These are phyloP conservation scores for Phyllostomus hastatus DNA, from an alignment of 2,113 vertebrate genomes.

Conservation along the genomic window DNA sequence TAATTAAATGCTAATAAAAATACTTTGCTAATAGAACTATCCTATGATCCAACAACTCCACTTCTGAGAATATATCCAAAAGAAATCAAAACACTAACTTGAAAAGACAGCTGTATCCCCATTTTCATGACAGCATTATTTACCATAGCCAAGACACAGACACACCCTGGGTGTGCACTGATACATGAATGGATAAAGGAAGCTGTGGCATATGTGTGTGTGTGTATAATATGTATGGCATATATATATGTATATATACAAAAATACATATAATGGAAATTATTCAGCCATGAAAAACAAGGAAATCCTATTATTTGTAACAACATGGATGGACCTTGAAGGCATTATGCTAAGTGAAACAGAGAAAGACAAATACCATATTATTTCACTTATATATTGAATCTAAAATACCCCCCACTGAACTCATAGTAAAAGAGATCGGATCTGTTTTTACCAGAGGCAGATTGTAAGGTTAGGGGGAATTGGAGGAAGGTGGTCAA, in stretches of 20 bases:
- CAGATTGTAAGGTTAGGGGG: not conserved
- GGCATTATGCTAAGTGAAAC: not conserved
- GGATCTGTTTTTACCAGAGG: not conserved
- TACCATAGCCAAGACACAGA: not conserved
- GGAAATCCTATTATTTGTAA: not conserved
- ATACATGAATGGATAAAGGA: not conserved
- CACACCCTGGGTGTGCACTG: not conserved
- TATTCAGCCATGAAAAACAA: not conserved
- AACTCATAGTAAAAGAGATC: not conserved
- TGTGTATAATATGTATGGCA: not conserved
- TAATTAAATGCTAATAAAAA: constrained; percentile 31
- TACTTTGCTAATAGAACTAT: not conserved
- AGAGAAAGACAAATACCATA: not conserved
- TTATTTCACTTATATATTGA: not conserved
- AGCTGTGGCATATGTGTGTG: not conserved
- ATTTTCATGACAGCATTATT: not conserved
- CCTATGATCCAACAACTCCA: not conserved
- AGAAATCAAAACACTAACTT: not conserved
- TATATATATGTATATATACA: not conserved
- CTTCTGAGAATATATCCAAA: not conserved
- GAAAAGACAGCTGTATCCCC: not conserved
- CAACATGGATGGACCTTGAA: not conserved
- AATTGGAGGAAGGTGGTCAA: not conserved
- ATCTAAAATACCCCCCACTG: not conserved
- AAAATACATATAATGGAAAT: not conserved